Base-by-base conservation (phyloP, 2,113 vertebrate species). In the Malaclemys terrapin region DNA sequence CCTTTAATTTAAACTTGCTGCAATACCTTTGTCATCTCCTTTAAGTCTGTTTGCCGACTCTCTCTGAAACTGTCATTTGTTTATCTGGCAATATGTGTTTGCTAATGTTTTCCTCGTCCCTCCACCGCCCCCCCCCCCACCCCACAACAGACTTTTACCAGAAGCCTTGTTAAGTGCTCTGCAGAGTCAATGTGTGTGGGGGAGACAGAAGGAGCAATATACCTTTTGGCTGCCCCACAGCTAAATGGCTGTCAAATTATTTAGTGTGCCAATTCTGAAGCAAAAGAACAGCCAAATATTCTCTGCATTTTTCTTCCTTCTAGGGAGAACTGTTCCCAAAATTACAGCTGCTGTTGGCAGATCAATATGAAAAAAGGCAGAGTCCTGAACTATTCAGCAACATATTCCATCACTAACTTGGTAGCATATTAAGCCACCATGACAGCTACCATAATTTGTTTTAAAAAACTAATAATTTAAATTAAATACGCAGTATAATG, bases 281-380 rank as follows among this genome's bases (percentile, higher is more conserved):
- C 57, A 96, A 94, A 96, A 94, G 76, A 38, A 72, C 57, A 84
- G 87, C 20, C 35, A 92, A 94, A 91, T 89, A 91, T 91, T 93
- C 87, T 82, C 88, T 50, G 78, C 17, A 86, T 54, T 89, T 50
- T 65, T 84, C 69, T 86, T 50, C 52, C 80, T 95, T 13, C 0
- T 88, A 2, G 45, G 54, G 79, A 24, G 89, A 75, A 80, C 80
- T 31, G 57, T 83, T 85, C 69, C 54, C 59, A 86, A 81, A 91
- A 35, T 47, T 91, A 22, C 75, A n/a, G 29, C 81, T 22, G 5
- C 8, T 47, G 53, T 52, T 45, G 72, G n/a, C 75, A 84, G 57
- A 85, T 8, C 54, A 47, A 11, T 35, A 24, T 84, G 59, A 42
- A 93, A 62, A 82, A 17, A 6, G 29, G 53, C 14, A 94, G 62